Base-by-base conservation (phyloP, 2,797 vertebrate genomes). In the Naso thynnoides region DNA sequence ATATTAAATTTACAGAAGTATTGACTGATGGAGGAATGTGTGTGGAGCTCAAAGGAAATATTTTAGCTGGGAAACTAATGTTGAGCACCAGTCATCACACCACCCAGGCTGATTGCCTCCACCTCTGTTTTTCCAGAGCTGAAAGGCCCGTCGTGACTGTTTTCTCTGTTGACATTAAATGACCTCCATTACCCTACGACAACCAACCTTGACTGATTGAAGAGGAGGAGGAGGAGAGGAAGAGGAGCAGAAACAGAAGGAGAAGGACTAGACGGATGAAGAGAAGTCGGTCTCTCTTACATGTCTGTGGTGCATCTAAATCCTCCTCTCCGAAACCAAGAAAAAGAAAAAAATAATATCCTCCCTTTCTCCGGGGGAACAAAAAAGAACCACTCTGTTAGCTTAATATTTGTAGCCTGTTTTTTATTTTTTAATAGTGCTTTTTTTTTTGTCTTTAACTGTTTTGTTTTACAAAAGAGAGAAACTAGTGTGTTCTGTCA, bases 351-450 rank as follows among this genome's bases (percentile, higher is more conserved):
- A 76, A 81, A 63, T 76, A 76, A 86, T 72, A 42, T 70, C 72
- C 73, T 79, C 79, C 16, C 61, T 79, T 33, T 72, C 56, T 80
- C 44, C 33, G 81, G 82, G 82, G 86, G 73, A 91, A 76, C 80
- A 84, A 87, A 89, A 82, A 87, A 87, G 76, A 94, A 93, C 93
- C 92, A 93, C 92, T 92, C 89, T 84, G 78, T 90, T 93, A 91
- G 88, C 76, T 74, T 92, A 92, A 93, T 88, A 89, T 88, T 87
- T 72, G 62, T 94, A 93, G 88, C 14, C 29, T 77, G 72, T 88
- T 90, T 92, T n/a, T 89, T 76, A 73, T 85, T 89, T 88, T 83
- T 83, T 86, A 81, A 78, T 86, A 86, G 84, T 72, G 59, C 36
- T 84, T 85, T 63, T 82, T 58, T 44, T 61, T 75, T 85, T 78